These are phyloP conservation scores for Macropodus opercularis DNA, from an alignment of 2,797 vertebrate genomes.

Conservation along the genomic window DNA sequence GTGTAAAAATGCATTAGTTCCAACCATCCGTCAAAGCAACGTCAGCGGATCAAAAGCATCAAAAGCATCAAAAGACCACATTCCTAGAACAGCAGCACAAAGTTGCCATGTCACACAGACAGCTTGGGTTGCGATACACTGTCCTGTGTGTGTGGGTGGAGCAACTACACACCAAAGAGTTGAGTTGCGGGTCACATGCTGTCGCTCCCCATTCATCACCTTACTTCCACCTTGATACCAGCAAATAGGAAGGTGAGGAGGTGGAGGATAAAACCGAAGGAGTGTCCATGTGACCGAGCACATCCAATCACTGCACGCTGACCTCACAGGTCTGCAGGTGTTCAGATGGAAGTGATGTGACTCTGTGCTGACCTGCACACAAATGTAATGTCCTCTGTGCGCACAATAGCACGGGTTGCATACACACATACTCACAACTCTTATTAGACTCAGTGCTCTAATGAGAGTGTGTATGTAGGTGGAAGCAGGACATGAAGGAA, in stretches of 20 bases:
- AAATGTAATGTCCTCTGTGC: slow-evolving; percentile 81
- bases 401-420: slow-evolving; percentile 57
- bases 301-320: slow-evolving; percentile 69
- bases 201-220: slow-evolving; percentile 82
- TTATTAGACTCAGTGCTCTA: no score
- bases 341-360: slow-evolving; percentile 87
- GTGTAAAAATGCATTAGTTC: background rate
- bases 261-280: slow-evolving; percentile 16
- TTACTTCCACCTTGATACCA: slow-evolving; percentile 75
- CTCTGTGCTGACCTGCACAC: slow-evolving; percentile 79
- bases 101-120: slow-evolving; percentile 35
- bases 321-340: slow-evolving; percentile 87
- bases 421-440: background rate
- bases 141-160: slow-evolving; percentile 28
- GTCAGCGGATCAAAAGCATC: background rate
- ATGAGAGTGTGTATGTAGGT: no score
- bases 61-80: background rate
- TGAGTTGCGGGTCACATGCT: slow-evolving; percentile 85
- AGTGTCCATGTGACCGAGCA: slow-evolving; percentile 74
- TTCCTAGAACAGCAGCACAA: slow-evolving; percentile 4
- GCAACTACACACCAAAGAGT: slow-evolving; percentile 66
- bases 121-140: no score
- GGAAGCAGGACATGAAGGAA: no score
- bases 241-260: background rate
- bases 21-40: background rate